These are phyloP conservation scores for Aldabrachelys gigantea DNA, from an alignment of 2,113 vertebrate genomes.

Conservation along the genomic window DNA sequence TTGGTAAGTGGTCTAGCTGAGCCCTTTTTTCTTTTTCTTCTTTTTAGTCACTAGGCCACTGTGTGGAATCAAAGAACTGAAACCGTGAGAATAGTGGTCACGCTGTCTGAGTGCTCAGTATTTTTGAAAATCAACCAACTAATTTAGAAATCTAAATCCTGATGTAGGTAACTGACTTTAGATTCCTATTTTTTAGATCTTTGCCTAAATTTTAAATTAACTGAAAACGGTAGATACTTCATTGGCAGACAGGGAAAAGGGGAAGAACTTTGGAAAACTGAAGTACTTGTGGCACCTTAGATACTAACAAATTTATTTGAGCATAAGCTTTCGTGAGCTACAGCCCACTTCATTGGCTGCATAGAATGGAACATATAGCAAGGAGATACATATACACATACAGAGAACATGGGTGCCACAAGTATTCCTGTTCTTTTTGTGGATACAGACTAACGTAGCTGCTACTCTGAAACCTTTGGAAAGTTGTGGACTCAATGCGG, in stretches of 20 bases:
- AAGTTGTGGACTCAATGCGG: background rate
- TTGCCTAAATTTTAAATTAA: background rate
- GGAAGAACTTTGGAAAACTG: background rate
- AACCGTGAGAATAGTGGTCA: fast-evolving
- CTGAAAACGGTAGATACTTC: background rate
- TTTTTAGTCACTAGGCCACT: background rate
- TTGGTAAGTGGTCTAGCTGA: background rate
- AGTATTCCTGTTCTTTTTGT: too few species aligned
- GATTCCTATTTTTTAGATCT: background rate
- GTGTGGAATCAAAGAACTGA: background rate
- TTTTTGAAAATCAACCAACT: background rate
- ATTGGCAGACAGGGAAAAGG: background rate
- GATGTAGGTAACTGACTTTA: background rate
- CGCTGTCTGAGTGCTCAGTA: background rate
- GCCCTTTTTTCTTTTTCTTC: background rate
- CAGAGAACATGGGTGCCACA: too few species aligned
- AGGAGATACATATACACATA: too few species aligned
- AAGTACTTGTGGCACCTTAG: too few species aligned
- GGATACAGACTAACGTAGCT: too few species aligned
- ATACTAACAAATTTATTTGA: too few species aligned
- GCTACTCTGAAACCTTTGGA: too few species aligned
- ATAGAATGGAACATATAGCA: too few species aligned
- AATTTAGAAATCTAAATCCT: background rate
- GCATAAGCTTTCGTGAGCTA: too few species aligned
- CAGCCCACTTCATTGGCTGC: too few species aligned